Conservation (phyloP, 2,888 invertebrate species). For the Octonoba sinensis region DNA sequence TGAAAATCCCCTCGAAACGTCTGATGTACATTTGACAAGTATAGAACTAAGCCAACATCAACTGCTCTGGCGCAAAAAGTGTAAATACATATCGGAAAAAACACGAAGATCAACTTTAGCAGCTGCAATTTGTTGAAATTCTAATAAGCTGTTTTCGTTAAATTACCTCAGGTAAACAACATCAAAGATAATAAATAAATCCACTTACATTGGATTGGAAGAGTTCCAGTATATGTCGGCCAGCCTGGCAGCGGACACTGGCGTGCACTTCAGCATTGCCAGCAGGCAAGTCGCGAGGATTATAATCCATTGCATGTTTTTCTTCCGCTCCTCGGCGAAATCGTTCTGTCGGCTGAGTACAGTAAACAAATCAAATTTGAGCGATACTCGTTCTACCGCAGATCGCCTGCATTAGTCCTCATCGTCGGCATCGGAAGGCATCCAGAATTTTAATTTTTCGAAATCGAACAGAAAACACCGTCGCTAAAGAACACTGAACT, state of each 20-base stretch:
- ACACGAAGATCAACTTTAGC: no score
- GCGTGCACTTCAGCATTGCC: constrained; percentile 41
- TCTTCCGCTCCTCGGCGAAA: not conserved
- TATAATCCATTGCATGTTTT: constrained; percentile 63
- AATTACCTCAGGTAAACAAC: no score
- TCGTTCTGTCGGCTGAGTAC: no score
- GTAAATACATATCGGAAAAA: no score
- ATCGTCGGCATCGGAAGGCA: not conserved
- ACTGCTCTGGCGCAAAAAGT: no score
- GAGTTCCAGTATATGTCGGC: constrained; percentile 88
- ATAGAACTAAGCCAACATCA: no score
- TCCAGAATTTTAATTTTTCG: not conserved
- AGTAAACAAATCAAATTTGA: constrained; percentile 7
- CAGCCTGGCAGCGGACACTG: constrained; percentile 55
- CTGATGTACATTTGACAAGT: no score
- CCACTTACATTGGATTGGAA: constrained; percentile 84
- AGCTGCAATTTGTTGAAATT: no score
- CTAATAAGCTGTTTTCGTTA: no score
- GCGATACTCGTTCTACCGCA: constrained; percentile 14
- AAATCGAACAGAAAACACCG: no score
- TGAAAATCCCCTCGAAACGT: no score
- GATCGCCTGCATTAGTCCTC: constrained; percentile 4
- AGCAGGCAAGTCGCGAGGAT: constrained; percentile 16
- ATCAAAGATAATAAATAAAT: constrained; percentile 1
- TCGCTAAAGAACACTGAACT: no score